Base-by-base conservation (phyloP, 2,113 vertebrate species). In the Poecile atricapillus region DNA sequence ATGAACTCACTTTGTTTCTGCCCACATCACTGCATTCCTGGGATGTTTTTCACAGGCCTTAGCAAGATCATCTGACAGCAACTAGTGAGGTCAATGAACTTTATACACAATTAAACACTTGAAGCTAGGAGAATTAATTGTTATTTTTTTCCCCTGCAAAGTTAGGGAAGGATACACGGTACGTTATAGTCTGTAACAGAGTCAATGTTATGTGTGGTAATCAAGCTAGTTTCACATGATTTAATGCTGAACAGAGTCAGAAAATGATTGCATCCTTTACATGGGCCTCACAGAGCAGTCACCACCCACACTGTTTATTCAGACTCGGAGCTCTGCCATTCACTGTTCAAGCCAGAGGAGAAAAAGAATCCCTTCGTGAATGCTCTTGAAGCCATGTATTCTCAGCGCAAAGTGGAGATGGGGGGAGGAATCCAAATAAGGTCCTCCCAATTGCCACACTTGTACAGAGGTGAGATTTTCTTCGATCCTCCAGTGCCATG, bases 21-120 rank as follows among this genome's bases (percentile, higher is more conserved):
- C 98, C 97, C 98, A 98, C 98, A 98, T 98, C 98, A 98, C 98
- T 98, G 98, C 99, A 99, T 99, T 99, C 99, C 98, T 98, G 95
- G 97, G 98, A 99, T 99, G 98, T 98, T 98, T 98, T 97, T 98
- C 97, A 97, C 98, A 98, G 98, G 96, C 98, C 98, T 98, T 98
- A 98, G 98, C 98, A 98, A 98, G 98, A 99, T 99, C 99, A 98
- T 98, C 98, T 99, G 99, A 99, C 98, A 98, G 98, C 97, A 97
- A 97, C 97, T 97, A 98, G 98, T 98, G 98, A 98, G 98, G 98
- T 98, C 98, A 98, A 94, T 98, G 98, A 99, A 99, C 98, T 98
- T 98, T 98, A 97, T 97, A 97, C 98, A 98, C 97, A 98, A 98
- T 98, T 97, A 98, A 98, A 96, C 94, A 95, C 92, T 97, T 94